Conservation (phyloP, 2,888 invertebrate genomes). For the Parnassius glacialis region DNA sequence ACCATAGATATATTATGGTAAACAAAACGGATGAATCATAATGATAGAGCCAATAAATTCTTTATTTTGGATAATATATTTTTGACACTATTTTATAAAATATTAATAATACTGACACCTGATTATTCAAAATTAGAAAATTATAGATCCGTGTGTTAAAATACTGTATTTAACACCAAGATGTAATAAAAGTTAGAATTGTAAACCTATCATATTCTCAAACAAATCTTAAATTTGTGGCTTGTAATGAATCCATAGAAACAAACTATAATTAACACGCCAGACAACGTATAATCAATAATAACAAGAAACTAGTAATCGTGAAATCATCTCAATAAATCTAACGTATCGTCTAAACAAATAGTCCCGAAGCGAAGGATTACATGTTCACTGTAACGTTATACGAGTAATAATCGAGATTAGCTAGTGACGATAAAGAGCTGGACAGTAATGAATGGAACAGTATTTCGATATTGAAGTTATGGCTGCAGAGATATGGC, state of each 20-base stretch:
- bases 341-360: conserved; percentile 67
- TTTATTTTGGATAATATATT: too few species aligned
- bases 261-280: conserved; percentile 68
- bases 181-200: not conserved
- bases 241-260: conserved; percentile 18
- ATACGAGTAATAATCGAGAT: conserved; percentile 74
- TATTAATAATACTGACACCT: too few species aligned
- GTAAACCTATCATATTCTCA: not conserved
- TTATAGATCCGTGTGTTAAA: too few species aligned
- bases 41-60: too few species aligned
- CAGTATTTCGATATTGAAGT: conserved; percentile 12
- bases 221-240: not conserved
- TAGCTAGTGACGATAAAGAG: conserved; percentile 68
- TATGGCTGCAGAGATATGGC: not conserved
- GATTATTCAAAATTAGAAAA: too few species aligned
- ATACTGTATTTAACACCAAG: too few species aligned
- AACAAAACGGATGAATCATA: too few species aligned
- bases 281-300: conserved; percentile 70
- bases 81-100: too few species aligned
- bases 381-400: conserved; percentile 69
- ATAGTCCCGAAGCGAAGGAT: conserved; percentile 60
- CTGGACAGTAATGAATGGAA: conserved; percentile 72
- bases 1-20: too few species aligned
- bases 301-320: conserved; percentile 59
- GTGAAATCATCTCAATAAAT: conserved; percentile 58